Percentiles rank a stretch among this genome's conserved stretches.
Conservation (phyloP, 1,140 invertebrate genomes). For the Drosophila tani region DNA sequence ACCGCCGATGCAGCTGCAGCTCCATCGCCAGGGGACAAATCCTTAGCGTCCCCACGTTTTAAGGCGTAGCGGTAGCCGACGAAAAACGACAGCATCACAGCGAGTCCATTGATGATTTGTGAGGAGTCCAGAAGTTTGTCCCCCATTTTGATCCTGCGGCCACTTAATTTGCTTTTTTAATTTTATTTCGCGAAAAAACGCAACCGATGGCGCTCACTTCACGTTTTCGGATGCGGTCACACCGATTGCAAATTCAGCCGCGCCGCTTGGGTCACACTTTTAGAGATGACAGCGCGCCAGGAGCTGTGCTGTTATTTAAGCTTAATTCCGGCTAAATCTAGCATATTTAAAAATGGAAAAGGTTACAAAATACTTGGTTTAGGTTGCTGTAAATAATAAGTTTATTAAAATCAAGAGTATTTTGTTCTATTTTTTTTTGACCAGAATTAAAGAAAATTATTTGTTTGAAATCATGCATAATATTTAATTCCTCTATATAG, state of each 20-base stretch:
- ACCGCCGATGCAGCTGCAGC: constrained; percentile 18
- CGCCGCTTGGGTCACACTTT: constrained; percentile 2
- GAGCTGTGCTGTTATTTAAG: not conserved
- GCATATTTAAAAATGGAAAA: no score
- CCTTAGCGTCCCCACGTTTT: constrained; percentile 65
- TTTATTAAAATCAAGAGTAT: no score
- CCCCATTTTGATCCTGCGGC: constrained; percentile 54
- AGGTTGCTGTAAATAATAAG: no score
- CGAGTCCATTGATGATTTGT: constrained; percentile 82
- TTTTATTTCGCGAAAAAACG: constrained; percentile 46
- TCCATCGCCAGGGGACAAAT: constrained; percentile 37
- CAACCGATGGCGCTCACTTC: constrained; percentile 49
- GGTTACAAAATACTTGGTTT: no score
- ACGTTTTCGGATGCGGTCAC: constrained; percentile 36
- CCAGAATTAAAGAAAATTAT: no score
- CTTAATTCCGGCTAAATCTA: no score
- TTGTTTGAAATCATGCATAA: no score
- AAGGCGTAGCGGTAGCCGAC: constrained; percentile 83
- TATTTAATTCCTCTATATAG: no score
- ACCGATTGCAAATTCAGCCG: constrained; percentile 7
- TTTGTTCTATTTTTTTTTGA: no score
- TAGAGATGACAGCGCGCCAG: not conserved
- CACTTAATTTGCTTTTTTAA: not conserved
- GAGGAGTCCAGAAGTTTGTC: constrained; percentile 78
- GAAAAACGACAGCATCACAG: constrained; percentile 83